Base-by-base conservation (phyloP, 2,797 vertebrate genomes). In the Notoglanidium macrostoma region DNA sequence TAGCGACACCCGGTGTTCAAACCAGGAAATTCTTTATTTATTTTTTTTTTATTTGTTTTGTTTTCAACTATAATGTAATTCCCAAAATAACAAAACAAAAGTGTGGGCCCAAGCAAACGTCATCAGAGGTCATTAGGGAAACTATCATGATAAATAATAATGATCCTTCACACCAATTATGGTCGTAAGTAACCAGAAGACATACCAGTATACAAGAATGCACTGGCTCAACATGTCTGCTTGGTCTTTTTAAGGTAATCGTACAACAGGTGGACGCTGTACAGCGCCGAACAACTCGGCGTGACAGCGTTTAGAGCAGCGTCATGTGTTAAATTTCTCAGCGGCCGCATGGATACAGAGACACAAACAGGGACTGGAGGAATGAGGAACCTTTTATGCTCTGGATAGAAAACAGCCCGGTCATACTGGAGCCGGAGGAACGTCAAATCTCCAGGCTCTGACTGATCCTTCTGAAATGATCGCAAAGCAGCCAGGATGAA, bases 331-430 rank as follows among this genome's bases (percentile, higher is more conserved):
- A 10, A 35, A 78, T 70, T 68, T 63, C 26, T 44, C 59, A 6
- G 21, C 51, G n/a, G 54, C 68, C 44, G 80, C 55, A 77, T 54
- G 51, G 51, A 79, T 79, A 79, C 77, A 67, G 9, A 54, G 46
- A 51, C n/a, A 15, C 68, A 19, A 57, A 55, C 72, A 44, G 21
- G 9, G 55, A 83, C 10, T 17, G 54, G 55, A 80, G 67, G 83
- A 88, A 88, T 65, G 87, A 54, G 87, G 21, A 83, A 29, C 51
- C 63, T 79, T 87, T 74, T 15, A 67, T 40, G 15, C 46, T 29
- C n/a, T n/a, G 32, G 54, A 63, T 29, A 67, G 54, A 85, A 76
- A 81, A 57, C 74, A 21, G 49, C 72, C 3, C 0, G 40, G 46
- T 51, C 61, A 51, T 7, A 65, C 7, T 29, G 54, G 17, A 84